These are phyloP conservation scores for Heterohyrax brucei DNA, from an alignment of 2,797 vertebrate species.

Conservation along the genomic window DNA sequence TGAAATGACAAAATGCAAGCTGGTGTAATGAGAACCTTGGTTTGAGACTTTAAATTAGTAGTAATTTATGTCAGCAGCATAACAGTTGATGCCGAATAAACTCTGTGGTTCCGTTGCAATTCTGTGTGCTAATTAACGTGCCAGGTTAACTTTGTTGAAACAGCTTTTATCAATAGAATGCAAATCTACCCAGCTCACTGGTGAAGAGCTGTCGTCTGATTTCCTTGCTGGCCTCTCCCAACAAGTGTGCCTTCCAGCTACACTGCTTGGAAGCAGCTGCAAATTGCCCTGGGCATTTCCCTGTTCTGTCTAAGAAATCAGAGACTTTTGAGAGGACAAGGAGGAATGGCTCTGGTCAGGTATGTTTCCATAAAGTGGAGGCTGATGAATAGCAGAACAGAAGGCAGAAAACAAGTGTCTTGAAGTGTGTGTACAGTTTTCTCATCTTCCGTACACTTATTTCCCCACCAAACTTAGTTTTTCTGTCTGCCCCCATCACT, in stretches of 20 bases:
- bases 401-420: background rate
- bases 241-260: background rate
- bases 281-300: background rate
- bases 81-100: background rate
- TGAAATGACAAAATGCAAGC: background rate
- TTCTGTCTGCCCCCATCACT: background rate
- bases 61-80: conserved; percentile 2
- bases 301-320: background rate
- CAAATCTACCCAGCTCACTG: background rate
- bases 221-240: background rate
- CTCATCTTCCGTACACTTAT: background rate
- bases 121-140: background rate
- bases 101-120: background rate
- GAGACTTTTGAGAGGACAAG: background rate
- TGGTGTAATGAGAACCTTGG: background rate
- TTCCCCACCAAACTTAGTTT: background rate
- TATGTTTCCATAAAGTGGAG: background rate
- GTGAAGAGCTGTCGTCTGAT: background rate
- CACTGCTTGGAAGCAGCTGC: background rate
- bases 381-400: background rate
- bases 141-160: conserved; percentile 13
- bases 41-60: conserved; percentile 12
- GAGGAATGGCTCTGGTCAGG: background rate
- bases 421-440: background rate
- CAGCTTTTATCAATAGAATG: background rate